phyloP scores from a whole-genome alignment of 2,113 vertebrate species.

The Rhinolophus sinicus region DNA sequence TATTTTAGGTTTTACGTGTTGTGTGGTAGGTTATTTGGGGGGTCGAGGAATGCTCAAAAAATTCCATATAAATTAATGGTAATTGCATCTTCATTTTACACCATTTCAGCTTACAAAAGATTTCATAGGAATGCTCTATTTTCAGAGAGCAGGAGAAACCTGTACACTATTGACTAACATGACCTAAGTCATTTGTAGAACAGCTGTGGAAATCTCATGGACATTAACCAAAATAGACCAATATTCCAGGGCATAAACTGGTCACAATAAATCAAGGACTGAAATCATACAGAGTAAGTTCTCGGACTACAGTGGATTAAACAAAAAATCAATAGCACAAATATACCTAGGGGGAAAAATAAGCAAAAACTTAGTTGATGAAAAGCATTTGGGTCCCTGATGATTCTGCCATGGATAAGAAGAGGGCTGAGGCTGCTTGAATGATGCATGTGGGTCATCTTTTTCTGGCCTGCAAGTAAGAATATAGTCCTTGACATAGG shows the following conservation, averaged over 20 bases:
- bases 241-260: neutral
- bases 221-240: slow-evolving; percentile 47
- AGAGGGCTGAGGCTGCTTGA: neutral
- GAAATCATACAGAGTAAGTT: slow-evolving; percentile 37
- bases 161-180: neutral
- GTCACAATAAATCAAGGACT: slow-evolving; percentile 4
- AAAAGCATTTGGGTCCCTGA: neutral
- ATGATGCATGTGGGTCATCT: neutral
- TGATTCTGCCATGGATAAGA: neutral
- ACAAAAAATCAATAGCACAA: slow-evolving; percentile 22
- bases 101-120: neutral
- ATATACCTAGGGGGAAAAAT: neutral
- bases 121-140: neutral
- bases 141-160: neutral
- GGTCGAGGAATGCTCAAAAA: neutral
- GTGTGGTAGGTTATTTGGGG: neutral
- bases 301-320: slow-evolving; percentile 32
- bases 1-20: neutral
- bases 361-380: neutral
- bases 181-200: slow-evolving; percentile 41
- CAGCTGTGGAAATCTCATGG: slow-evolving; percentile 19
- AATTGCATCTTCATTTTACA: neutral
- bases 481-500: neutral
- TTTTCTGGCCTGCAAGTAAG: slow-evolving; percentile 20
- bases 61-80: neutral